Evolutionary conservation across 2,113 vertebrate genomes (phyloP).

Genomic region (Myrmecophaga tridactyla): DNA sequence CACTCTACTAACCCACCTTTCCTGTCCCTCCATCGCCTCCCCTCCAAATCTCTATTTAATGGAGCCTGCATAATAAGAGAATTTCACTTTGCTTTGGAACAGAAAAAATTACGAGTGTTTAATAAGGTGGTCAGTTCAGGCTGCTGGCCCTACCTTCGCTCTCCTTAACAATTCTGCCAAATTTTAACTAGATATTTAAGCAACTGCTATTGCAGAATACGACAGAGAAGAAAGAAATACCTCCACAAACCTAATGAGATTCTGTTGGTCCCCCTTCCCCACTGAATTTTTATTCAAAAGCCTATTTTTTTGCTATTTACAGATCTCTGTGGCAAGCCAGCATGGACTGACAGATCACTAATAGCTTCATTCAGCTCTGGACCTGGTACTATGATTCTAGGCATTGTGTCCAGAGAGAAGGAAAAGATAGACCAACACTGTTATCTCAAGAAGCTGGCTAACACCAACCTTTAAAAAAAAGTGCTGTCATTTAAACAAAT

Average conservation of each 20-base stretch:
- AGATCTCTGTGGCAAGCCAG: slow-evolving; percentile 37
- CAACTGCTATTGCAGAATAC: not conserved
- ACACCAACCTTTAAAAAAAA: not conserved
- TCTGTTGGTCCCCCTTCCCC: slow-evolving; percentile 6
- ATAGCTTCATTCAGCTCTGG: slow-evolving; percentile 12
- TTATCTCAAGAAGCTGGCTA: not conserved
- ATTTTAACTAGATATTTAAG: slow-evolving; percentile 50
- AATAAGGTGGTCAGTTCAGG: slow-evolving; percentile 46
- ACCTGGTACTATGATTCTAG: not conserved
- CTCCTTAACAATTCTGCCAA: not conserved
- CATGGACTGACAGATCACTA: slow-evolving; percentile 32
- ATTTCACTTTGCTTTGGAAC: slow-evolving; percentile 34
- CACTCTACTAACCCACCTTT: not conserved
- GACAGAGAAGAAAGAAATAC: slow-evolving; percentile 25
- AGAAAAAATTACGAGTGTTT: slow-evolving; percentile 58
- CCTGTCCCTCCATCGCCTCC: slow-evolving; percentile 11
- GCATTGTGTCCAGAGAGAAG: not conserved
- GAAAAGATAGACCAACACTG: not conserved
- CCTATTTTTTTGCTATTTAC: slow-evolving; percentile 64
- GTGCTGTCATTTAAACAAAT: not conserved
- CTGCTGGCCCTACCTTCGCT: not conserved
- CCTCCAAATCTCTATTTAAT: slow-evolving; percentile 22
- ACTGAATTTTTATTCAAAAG: slow-evolving; percentile 40
- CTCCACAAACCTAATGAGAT: slow-evolving; percentile 39
- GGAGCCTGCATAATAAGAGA: slow-evolving; percentile 72